Percentiles rank a stretch among this genome's conserved stretches.
Evolutionary conservation across 2,888 invertebrate genomes (phyloP).

Genomic region (Acrobasis suavella): DNA sequence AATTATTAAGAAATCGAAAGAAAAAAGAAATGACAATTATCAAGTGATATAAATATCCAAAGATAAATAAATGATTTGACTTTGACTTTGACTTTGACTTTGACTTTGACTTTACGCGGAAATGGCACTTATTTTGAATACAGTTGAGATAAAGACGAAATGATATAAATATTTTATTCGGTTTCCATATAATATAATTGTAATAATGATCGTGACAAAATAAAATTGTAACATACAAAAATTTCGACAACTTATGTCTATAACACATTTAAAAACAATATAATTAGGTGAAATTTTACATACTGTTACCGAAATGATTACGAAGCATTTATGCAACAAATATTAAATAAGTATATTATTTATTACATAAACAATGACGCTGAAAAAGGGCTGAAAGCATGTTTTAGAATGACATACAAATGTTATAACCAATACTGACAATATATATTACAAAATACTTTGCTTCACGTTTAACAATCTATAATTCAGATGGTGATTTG

Average conservation of each 20-base stretch:
- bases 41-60: too few species aligned
- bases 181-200: conserved; percentile 68
- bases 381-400: conserved; percentile 18
- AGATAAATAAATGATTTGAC: too few species aligned
- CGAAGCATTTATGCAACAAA: conserved; percentile 30
- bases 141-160: conserved; percentile 34
- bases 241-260: conserved; percentile 55
- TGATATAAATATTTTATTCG: conserved; percentile 72
- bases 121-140: neutral
- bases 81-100: too few species aligned
- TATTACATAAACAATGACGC: conserved; percentile 32
- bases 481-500: conserved; percentile 64
- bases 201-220: conserved; percentile 66
- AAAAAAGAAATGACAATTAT: too few species aligned
- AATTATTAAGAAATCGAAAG: too few species aligned
- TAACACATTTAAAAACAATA: conserved; percentile 32
- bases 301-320: conserved; percentile 28
- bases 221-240: conserved; percentile 56
- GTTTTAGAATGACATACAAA: conserved; percentile 10
- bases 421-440: conserved; percentile 38
- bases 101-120: too few species aligned
- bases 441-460: conserved; percentile 61
- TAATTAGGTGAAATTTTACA: conserved; percentile 34
- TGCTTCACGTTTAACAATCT: conserved; percentile 66
- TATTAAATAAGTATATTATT: conserved; percentile 18